Percentiles rank a stretch among this genome's conserved stretches.
These are phyloP conservation scores for Hiodon alosoides DNA, from an alignment of 2,113 vertebrate genomes.

Conservation along the genomic window DNA sequence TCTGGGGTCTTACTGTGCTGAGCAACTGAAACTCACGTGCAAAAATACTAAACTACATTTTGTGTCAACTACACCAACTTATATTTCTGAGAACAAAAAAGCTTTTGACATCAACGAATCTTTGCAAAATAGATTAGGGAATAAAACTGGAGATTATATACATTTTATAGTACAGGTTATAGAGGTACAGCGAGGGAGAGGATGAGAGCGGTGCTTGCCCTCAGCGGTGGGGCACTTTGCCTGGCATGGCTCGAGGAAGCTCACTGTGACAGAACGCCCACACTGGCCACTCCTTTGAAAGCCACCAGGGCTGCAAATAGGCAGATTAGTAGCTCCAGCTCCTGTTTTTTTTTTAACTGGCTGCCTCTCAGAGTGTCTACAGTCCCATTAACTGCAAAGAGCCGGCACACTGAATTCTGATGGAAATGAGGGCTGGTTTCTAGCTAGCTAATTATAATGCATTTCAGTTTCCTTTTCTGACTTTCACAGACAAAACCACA, in stretches of 20 bases:
- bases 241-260: slow-evolving; percentile 12
- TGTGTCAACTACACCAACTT: too few species aligned
- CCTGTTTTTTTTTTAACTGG: neutral
- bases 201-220: neutral
- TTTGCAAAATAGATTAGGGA: neutral
- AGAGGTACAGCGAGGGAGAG: neutral
- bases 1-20: slow-evolving; percentile 22
- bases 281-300: slow-evolving; percentile 13
- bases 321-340: slow-evolving; percentile 23
- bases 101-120: neutral
- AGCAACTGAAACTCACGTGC: slow-evolving; percentile 1
- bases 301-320: slow-evolving; percentile 10
- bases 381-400: slow-evolving; percentile 15
- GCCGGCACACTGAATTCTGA: neutral
- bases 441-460: neutral
- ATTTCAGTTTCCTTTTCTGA: too few species aligned
- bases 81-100: too few species aligned
- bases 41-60: too few species aligned
- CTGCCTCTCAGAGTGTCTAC: neutral
- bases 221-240: slow-evolving; percentile 13
- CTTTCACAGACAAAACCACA: too few species aligned
- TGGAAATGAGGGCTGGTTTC: neutral
- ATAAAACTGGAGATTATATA: neutral
- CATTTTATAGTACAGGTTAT: too few species aligned
- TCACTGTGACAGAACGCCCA: slow-evolving; percentile 13